These are phyloP conservation scores for Coecobrya sp. DNA, from an alignment of 2,888 invertebrate genomes.

Conservation along the genomic window DNA sequence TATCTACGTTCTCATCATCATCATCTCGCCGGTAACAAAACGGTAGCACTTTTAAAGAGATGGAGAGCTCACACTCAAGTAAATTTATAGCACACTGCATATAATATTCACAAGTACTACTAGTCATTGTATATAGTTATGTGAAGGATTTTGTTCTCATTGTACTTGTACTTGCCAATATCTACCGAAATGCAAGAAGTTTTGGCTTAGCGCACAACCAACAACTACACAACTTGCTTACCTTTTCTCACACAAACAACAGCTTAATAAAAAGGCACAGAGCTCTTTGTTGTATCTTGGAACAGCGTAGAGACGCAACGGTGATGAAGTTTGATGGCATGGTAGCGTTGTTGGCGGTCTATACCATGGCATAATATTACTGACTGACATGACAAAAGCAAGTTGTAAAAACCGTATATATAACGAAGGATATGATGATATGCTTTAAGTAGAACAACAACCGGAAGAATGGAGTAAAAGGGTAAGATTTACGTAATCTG, in stretches of 20 bases:
- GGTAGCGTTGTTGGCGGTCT: conserved; percentile 24
- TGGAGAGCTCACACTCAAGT: background rate
- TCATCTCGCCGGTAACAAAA: background rate
- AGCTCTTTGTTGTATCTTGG: conserved; percentile 35
- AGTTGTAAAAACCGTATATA: background rate
- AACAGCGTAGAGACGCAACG: background rate
- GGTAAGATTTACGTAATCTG: background rate
- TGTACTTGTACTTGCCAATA: background rate
- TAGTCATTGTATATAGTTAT: background rate
- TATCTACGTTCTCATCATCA: background rate
- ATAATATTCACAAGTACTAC: background rate
- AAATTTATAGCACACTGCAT: background rate
- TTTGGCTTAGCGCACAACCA: too few relatives aligned
- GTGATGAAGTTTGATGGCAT: background rate
- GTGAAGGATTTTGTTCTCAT: background rate
- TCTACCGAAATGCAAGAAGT: background rate
- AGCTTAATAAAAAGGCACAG: background rate
- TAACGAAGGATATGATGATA: background rate
- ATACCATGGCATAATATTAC: background rate
- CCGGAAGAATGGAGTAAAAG: background rate
- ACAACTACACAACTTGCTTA: background rate
- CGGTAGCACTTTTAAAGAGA: background rate
- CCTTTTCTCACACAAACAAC: conserved; percentile 18
- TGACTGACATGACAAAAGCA: background rate
- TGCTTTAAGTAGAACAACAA: background rate